Percentiles rank a stretch among this genome's conserved stretches.
These are phyloP conservation scores for Zaprionus inermis DNA, from an alignment of 1,140 invertebrate genomes.

Conservation along the genomic window DNA sequence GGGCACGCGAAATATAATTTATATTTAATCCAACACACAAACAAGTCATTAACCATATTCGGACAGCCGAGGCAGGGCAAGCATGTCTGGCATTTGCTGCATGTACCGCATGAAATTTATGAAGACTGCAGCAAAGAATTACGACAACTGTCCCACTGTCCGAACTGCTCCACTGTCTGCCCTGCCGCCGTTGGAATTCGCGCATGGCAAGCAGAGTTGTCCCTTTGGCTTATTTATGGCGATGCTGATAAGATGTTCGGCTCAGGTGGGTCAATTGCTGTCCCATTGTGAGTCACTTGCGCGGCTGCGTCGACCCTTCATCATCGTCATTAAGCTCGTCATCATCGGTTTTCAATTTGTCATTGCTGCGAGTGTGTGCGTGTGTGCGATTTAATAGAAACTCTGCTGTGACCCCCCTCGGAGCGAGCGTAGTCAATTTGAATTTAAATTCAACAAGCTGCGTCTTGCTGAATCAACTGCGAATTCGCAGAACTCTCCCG, in stretches of 20 bases:
- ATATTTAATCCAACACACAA: slow-evolving; percentile 77
- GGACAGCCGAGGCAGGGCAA: slow-evolving; percentile 24
- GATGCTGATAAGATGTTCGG: slow-evolving; percentile 67
- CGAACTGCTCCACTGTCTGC: background rate
- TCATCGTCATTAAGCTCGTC: slow-evolving; percentile 21
- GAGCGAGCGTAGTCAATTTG: slow-evolving; percentile 3
- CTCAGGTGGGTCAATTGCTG: slow-evolving; percentile 41
- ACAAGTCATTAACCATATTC: slow-evolving; percentile 77
- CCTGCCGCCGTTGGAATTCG: slow-evolving; percentile 29
- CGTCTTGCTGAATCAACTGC: slow-evolving; percentile 52
- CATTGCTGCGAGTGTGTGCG: slow-evolving; percentile 41
- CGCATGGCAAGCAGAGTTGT: slow-evolving; percentile 15
- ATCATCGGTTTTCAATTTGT: slow-evolving; percentile 58
- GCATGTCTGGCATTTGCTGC: slow-evolving; percentile 51
- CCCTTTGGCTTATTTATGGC: slow-evolving; percentile 66
- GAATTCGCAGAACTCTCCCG: slow-evolving; percentile 57
- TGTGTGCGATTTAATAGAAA: slow-evolving; percentile 45
- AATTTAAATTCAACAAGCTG: slow-evolving; percentile 56
- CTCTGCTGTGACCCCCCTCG: slow-evolving; percentile 19
- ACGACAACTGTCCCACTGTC: slow-evolving; percentile 32
- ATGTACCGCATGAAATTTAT: slow-evolving; percentile 75
- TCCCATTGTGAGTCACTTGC: slow-evolving; percentile 62
- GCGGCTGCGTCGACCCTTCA: background rate
- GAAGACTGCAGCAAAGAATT: slow-evolving; percentile 78
- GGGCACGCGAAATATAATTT: slow-evolving; percentile 74